Conservation (phyloP, 2,888 invertebrate species). For the Zeuzera pyrina region DNA sequence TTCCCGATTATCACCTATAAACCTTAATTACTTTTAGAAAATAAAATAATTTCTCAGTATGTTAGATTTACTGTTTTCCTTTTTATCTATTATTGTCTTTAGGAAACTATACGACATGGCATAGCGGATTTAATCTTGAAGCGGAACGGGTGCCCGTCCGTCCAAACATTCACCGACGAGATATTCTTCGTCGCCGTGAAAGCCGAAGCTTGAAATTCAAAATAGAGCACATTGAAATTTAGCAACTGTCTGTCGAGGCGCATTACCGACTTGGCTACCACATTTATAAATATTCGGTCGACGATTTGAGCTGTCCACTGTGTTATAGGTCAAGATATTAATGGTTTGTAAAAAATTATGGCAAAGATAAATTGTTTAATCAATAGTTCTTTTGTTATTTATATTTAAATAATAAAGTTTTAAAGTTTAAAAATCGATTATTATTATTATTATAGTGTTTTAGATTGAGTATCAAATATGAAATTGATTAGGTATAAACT, state of each 20-base stretch:
- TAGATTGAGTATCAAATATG: too few relatives aligned
- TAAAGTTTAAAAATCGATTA: not conserved
- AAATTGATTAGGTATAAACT: too few relatives aligned
- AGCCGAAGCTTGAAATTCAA: slow-evolving; percentile 48
- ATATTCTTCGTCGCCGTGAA: slow-evolving; percentile 40
- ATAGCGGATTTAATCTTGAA: slow-evolving; percentile 18
- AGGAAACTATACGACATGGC: slow-evolving; percentile 6
- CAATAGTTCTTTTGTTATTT: not conserved
- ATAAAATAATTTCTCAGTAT: too few relatives aligned
- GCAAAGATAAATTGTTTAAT: not conserved
- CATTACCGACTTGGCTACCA: slow-evolving; percentile 54
- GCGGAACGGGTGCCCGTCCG: slow-evolving; percentile 14
- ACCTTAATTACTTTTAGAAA: too few relatives aligned
- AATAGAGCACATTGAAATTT: slow-evolving; percentile 69
- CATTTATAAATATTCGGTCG: slow-evolving; percentile 63
- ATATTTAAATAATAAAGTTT: not conserved
- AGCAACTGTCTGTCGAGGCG: slow-evolving; percentile 65
- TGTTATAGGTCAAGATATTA: slow-evolving; percentile 38
- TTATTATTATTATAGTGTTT: too few relatives aligned
- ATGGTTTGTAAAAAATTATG: slow-evolving; percentile 9
- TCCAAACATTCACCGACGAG: slow-evolving; percentile 29
- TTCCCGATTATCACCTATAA: too few relatives aligned
- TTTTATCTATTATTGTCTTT: too few relatives aligned
- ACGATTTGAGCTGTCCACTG: slow-evolving; percentile 45
- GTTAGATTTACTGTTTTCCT: too few relatives aligned